Evolutionary conservation across 2,797 vertebrate species (phyloP), one percentile per base, ranked within the genome.

Genomic region (Xenentodon cancila): DNA sequence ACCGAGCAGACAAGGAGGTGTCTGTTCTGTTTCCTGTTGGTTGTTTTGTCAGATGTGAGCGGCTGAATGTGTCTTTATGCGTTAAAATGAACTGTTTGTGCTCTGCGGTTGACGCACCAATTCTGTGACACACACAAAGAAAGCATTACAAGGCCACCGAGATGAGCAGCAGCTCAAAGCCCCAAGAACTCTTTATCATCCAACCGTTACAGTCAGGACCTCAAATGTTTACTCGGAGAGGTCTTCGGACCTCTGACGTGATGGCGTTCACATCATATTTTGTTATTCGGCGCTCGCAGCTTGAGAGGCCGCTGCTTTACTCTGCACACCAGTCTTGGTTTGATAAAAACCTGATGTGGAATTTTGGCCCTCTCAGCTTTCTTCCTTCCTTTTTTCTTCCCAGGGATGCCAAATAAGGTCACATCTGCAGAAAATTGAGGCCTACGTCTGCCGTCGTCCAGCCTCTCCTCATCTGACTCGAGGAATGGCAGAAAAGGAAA

Each of bases 341-440:
- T 89, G 85, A 91, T 92, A 79, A 82, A 91, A 92, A 88, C 84
- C 82, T 30, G 79, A 85, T 89, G 89, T 88, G 85, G 90, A 90
- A 85, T 89, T 86, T 84, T 77, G 80, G 71, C 76, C 64, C 63
- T 64, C 9, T 56, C 48, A 7, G 32, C 64, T 78, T 74, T 80
- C 62, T 79, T 83, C 63, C 66, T 58, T 77, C 25, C 44, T n/a
- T 25, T n/a, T 45, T 50, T 40, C 44, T 42, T 44, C 20, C 73
- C 59, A 69, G 20, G 0, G 34, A 84, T 57, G 75, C 89, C 87
- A 89, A 91, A 91, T 90, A 92, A 87, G 91, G 84, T 65, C 71
- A 79, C 84, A 87, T 88, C 61, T 82, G 77, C 82, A 84, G 82
- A 77, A 86, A 81, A 54, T 21, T 8, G 51, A 82, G 43, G 62